These are phyloP conservation scores for Pteropus alecto DNA, from an alignment of 2,113 vertebrate species.

Conservation along the genomic window DNA sequence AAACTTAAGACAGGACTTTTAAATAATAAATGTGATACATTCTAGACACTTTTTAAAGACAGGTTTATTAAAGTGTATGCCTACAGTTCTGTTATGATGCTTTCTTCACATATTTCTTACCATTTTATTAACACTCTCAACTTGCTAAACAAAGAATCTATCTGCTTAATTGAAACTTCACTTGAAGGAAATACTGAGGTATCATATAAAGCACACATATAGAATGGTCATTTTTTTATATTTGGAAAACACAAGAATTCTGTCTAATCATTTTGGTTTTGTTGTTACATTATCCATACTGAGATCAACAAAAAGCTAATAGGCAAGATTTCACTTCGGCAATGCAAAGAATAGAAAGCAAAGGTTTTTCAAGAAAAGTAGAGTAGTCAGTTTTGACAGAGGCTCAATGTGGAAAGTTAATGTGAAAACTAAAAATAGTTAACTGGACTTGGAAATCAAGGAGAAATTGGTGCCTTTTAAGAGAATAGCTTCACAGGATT, in stretches of 20 bases:
- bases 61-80: conserved; percentile 76
- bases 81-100: conserved; percentile 75
- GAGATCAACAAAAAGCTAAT: conserved; percentile 77
- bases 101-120: conserved; percentile 73
- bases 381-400: neutral
- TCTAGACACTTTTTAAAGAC: conserved; percentile 69
- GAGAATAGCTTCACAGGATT: neutral
- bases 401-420: neutral
- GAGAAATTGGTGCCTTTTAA: neutral
- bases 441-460: neutral
- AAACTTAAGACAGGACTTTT: conserved; percentile 80
- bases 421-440: neutral
- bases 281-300: conserved; percentile 78
- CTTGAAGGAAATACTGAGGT: conserved; percentile 78
- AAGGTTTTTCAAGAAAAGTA: neutral
- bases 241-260: conserved; percentile 78
- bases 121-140: conserved; percentile 63
- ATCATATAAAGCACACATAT: conserved; percentile 76
- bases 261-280: conserved; percentile 82
- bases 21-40: conserved; percentile 80
- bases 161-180: conserved; percentile 80
- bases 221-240: conserved; percentile 69
- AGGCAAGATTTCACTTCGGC: conserved; percentile 82
- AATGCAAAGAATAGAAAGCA: conserved; percentile 71
- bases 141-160: conserved; percentile 63